Evolutionary conservation across 1,140 invertebrate species (phyloP).

Genomic region (Drosophila eugracilis): DNA sequence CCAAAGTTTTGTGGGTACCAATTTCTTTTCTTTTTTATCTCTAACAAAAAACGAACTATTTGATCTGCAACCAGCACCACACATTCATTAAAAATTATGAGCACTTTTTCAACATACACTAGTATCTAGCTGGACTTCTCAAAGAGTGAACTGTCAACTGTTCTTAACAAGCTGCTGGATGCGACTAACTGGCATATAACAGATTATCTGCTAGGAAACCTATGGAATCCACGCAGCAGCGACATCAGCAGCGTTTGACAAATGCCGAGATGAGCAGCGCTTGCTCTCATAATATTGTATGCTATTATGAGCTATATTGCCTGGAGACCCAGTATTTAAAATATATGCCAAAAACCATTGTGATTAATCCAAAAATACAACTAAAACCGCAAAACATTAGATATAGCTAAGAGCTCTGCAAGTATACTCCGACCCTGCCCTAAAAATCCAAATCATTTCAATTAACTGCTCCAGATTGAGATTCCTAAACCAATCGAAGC

Average conservation of each 20-base stretch:
- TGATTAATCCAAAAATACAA: not conserved
- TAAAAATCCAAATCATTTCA: constrained; percentile 59
- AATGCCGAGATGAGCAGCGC: not conserved
- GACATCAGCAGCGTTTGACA: not conserved
- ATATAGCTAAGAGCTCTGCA: too few species aligned
- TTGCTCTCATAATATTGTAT: not conserved
- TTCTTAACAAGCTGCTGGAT: constrained; percentile 25
- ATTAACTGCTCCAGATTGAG: constrained; percentile 50
- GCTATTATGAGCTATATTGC: not conserved
- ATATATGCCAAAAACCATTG: not conserved
- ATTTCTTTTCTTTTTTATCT: constrained; percentile 25
- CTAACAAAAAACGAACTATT: constrained; percentile 33
- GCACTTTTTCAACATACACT: constrained; percentile 4
- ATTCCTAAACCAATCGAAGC: constrained; percentile 18
- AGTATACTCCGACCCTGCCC: constrained; percentile 54
- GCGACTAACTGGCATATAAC: constrained; percentile 56
- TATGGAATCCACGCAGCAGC: constrained; percentile 13
- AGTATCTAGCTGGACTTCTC: not conserved
- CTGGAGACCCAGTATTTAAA: not conserved
- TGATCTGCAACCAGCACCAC: constrained; percentile 32
- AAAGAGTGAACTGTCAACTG: constrained; percentile 23
- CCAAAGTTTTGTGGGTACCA: constrained; percentile 9
- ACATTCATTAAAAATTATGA: constrained; percentile 1
- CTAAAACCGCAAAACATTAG: too few species aligned
- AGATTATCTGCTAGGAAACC: constrained; percentile 60